Percentiles rank a stretch among this genome's conserved stretches.
Conservation (phyloP, 1,140 invertebrate species). For the Dermatophagoides farinae region DNA sequence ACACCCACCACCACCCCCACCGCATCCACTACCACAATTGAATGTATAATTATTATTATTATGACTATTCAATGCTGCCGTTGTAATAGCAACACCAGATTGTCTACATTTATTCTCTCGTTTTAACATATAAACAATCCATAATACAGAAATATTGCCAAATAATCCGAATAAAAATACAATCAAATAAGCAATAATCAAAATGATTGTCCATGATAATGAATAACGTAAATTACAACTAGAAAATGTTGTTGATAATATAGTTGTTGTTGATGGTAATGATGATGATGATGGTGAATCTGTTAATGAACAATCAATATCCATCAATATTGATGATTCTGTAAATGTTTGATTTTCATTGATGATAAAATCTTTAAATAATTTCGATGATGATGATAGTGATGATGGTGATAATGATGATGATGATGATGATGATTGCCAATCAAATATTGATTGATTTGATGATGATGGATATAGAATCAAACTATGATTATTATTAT, state of each 20-base stretch:
- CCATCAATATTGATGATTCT: not conserved
- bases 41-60: too few species aligned
- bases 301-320: not conserved
- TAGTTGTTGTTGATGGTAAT: not conserved
- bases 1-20: not conserved
- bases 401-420: too few species aligned
- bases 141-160: slow-evolving; percentile 31
- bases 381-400: too few species aligned
- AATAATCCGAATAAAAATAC: slow-evolving; percentile 30
- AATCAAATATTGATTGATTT: too few species aligned
- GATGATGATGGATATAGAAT: too few species aligned
- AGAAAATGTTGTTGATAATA: too few species aligned
- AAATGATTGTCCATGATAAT: slow-evolving; percentile 18
- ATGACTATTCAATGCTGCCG: not conserved
- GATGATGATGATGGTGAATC: not conserved
- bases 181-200: slow-evolving; percentile 23
- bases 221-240: slow-evolving; percentile 20
- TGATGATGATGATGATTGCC: too few species aligned
- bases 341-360: too few species aligned
- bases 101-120: slow-evolving; percentile 38
- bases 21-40: not conserved
- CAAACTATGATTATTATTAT: too few species aligned
- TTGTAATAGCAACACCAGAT: not conserved
- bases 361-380: too few species aligned
- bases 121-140: slow-evolving; percentile 36